Conservation (phyloP, 2,888 invertebrate species). For the Lasioglossum zephyrum region DNA sequence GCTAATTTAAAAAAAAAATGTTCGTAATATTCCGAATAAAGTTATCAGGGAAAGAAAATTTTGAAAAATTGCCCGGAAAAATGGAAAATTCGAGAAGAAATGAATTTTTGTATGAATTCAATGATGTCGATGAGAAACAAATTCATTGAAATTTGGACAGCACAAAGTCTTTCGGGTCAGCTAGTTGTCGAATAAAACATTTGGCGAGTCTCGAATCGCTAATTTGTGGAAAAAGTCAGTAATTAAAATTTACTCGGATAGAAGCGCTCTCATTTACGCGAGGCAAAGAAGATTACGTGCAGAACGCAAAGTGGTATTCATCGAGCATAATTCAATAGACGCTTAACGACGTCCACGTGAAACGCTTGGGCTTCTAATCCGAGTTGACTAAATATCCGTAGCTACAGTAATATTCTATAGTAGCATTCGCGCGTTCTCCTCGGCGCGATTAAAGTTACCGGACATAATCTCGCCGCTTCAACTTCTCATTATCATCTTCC, state of each 20-base stretch:
- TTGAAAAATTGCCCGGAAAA: no score
- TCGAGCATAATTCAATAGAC: conserved; percentile 61
- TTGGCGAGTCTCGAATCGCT: background rate
- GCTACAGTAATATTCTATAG: conserved; percentile 54
- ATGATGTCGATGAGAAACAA: no score
- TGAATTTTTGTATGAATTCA: no score
- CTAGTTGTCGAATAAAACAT: background rate
- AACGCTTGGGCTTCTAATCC: conserved; percentile 68
- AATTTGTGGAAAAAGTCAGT: background rate
- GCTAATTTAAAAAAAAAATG: no score
- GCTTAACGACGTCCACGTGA: conserved; percentile 57
- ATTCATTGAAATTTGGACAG: no score
- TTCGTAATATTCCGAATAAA: no score
- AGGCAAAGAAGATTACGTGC: background rate
- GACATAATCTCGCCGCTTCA: conserved; percentile 54
- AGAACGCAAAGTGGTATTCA: conserved; percentile 32
- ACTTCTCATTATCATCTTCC: conserved; percentile 53
- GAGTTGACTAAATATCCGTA: conserved; percentile 65
- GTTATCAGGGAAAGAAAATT: no score
- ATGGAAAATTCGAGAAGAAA: no score
- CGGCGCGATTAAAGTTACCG: conserved; percentile 60
- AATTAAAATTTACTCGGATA: conserved; percentile 29
- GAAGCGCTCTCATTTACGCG: background rate
- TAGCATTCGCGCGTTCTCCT: conserved; percentile 36
- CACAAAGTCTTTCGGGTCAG: no score